Percentiles rank a stretch among this genome's conserved stretches.
Evolutionary conservation across 2,113 vertebrate genomes (phyloP).

Genomic region (Formicarius rufipectus): DNA sequence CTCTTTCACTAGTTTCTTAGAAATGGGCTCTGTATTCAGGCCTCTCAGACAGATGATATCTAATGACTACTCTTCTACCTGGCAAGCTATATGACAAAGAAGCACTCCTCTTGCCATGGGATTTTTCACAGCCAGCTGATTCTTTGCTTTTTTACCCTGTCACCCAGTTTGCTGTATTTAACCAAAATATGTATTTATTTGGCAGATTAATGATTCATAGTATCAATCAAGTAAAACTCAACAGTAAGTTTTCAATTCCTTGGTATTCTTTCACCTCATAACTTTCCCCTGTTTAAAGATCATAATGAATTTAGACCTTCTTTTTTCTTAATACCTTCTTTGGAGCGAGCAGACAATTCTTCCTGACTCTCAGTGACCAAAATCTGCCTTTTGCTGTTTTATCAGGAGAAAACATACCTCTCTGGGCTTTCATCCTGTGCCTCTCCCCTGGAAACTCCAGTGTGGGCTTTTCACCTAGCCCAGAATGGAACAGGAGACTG

Average conservation of each 20-base stretch:
- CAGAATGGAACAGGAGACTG: background rate
- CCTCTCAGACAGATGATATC: background rate
- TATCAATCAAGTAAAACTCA: background rate
- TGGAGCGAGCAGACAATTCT: background rate
- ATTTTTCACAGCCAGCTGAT: background rate
- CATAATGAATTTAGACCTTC: background rate
- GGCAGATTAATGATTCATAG: background rate
- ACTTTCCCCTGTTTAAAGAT: background rate
- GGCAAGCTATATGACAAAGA: background rate
- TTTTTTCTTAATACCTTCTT: background rate
- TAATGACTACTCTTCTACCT: background rate
- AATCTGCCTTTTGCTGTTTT: background rate
- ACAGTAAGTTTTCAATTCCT: background rate
- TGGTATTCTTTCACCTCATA: background rate
- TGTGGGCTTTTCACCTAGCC: background rate
- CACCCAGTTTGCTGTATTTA: background rate
- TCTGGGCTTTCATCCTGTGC: rapidly evolving
- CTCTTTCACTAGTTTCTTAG: background rate
- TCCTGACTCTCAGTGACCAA: background rate
- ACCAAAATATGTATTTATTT: background rate
- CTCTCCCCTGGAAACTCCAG: background rate
- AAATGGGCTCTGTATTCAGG: background rate
- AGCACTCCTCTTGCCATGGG: background rate
- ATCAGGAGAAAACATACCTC: background rate
- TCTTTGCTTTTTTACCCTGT: background rate